phyloP scores from a whole-genome alignment of 2,888 invertebrate species.

The Diploptera punctata region DNA sequence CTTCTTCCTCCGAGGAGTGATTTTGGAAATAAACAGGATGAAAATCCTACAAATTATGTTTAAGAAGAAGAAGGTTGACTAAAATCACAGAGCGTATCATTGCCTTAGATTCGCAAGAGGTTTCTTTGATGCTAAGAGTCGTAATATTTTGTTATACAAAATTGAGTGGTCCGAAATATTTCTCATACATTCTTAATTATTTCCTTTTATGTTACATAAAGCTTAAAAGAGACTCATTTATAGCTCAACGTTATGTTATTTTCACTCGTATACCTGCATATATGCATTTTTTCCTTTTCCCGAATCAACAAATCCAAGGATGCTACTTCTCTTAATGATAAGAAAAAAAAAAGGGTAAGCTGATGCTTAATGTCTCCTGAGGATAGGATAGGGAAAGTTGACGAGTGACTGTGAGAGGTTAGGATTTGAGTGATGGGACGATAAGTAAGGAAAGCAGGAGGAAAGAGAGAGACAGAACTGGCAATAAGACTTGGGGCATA shows the following conservation, averaged over 20 bases:
- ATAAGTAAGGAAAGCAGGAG: slow-evolving; percentile 33
- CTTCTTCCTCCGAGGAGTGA: no score
- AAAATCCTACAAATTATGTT: no score
- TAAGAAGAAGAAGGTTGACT: no score
- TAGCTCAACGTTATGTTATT: slow-evolving; percentile 8
- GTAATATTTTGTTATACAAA: no score
- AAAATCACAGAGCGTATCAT: no score
- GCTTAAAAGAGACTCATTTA: slow-evolving; percentile 3
- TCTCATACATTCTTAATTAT: no score
- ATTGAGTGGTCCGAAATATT: no score
- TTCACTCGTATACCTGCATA: neutral
- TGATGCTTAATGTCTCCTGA: slow-evolving; percentile 34
- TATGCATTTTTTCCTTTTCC: neutral
- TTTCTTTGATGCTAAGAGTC: no score
- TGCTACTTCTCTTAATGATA: slow-evolving; percentile 11
- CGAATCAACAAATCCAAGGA: slow-evolving; percentile 22
- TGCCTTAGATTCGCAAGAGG: no score
- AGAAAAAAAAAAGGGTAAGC: slow-evolving; percentile 30
- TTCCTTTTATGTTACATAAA: no score
- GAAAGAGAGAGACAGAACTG: slow-evolving; percentile 10
- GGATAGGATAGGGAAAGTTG: neutral
- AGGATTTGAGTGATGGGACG: slow-evolving; percentile 41
- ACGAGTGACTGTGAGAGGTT: slow-evolving; percentile 32
- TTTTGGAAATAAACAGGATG: no score
- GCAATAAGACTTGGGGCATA: slow-evolving; percentile 22